phyloP scores from a whole-genome alignment of 1,140 invertebrate species.

The Apis mellifera region Amel_HAv3.1 CM009939.2:2810501-2811000 shows the following conservation, averaged over 20 bases:
- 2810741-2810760: slow-evolving; percentile 84
- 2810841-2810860: slow-evolving; percentile 85
- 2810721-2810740: slow-evolving; percentile 86
- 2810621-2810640: slow-evolving; percentile 12
- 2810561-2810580: background rate
- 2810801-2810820: slow-evolving; percentile 78
- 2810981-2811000: background rate
- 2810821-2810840: slow-evolving; percentile 84
- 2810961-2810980: slow-evolving; percentile 28
- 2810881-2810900: slow-evolving; percentile 69
- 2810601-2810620: background rate
- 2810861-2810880: slow-evolving; percentile 85
- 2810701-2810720: slow-evolving; percentile 86
- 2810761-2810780: slow-evolving; percentile 85
- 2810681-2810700: slow-evolving; percentile 83
- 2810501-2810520: slow-evolving; percentile 84
- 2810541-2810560: slow-evolving; percentile 65
- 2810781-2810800: slow-evolving; percentile 85
- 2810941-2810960: slow-evolving; percentile 78
- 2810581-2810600: background rate
- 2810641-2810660: slow-evolving; percentile 87
- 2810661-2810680: slow-evolving; percentile 83
- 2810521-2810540: slow-evolving; percentile 84
- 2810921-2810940: slow-evolving; percentile 82
- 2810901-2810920: slow-evolving; percentile 70